A percentile compares a stretch with the other conserved stretches of the same genome.
Conservation (phyloP, 2,888 invertebrate genomes). For the Drosophila testacea region DNA sequence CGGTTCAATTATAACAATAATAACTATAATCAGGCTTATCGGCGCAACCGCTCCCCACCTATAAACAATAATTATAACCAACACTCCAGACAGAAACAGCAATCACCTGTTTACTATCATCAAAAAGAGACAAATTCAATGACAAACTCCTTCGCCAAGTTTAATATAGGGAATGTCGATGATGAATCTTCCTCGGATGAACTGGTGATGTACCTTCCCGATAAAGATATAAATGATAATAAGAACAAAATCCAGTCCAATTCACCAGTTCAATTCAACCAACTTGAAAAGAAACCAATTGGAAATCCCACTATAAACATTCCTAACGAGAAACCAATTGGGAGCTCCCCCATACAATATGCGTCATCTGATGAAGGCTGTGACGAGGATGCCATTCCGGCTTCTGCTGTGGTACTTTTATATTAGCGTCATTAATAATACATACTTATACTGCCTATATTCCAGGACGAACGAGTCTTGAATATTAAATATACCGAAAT, state of each 20-base stretch:
- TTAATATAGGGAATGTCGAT: neutral
- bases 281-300: neutral
- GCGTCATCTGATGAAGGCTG: conserved; percentile 21
- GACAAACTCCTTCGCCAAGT: conserved; percentile 3
- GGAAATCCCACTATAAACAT: neutral
- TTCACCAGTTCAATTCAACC: neutral
- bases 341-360: neutral
- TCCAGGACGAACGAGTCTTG: conserved; percentile 18
- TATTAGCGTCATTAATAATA: neutral
- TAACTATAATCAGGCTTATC: neutral
- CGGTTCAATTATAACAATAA: neutral
- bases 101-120: neutral
- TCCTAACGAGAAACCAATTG: neutral
- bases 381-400: conserved; percentile 25
- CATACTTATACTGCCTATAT: neutral
- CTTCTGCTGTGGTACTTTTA: conserved; percentile 15
- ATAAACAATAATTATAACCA: neutral
- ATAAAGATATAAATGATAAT: neutral
- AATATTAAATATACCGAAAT: neutral
- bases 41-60: neutral
- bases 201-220: neutral
- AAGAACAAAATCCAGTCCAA: neutral
- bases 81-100: neutral
- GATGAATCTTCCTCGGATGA: conserved; percentile 3
- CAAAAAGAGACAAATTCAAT: conserved; percentile 7